A percentile compares a stretch with the other conserved stretches of the same genome.
phyloP scores from a whole-genome alignment of 2,797 vertebrate species.

The Lepilemur ruficaudatus region DNA sequence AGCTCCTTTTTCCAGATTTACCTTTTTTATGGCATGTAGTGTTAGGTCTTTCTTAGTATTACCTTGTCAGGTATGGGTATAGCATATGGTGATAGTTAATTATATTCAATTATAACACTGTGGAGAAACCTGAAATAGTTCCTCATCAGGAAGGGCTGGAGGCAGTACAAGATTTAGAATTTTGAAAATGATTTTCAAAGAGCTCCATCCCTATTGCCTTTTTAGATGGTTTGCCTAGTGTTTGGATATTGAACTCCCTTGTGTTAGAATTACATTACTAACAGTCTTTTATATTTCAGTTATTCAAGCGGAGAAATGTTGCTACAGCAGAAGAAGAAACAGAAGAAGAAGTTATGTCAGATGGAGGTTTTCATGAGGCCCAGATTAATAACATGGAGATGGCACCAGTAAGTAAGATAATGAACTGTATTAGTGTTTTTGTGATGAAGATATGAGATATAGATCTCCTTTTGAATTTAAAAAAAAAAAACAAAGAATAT shows the following conservation, averaged over 20 bases:
- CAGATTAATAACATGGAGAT: conserved; percentile 98
- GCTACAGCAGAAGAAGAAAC: conserved; percentile 93
- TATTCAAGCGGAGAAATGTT: conserved; percentile 98
- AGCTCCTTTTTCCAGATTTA: not conserved
- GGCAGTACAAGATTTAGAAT: not conserved
- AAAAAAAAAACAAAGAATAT: not conserved
- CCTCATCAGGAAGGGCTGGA: not conserved
- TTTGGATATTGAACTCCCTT: not conserved
- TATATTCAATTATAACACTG: not conserved
- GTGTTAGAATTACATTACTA: conserved; percentile 19
- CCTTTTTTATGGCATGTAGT: not conserved
- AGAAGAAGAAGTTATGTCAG: conserved; percentile 97
- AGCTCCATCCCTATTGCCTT: not conserved
- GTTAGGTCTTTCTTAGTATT: not conserved
- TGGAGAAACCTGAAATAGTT: not conserved
- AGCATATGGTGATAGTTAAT: not conserved
- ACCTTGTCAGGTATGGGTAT: not conserved
- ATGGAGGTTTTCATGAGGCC: conserved; percentile 96
- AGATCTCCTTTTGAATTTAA: not conserved
- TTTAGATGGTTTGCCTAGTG: not conserved
- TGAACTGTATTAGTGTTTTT: conserved; percentile 32
- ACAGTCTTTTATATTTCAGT: conserved; percentile 81
- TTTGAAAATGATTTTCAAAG: conserved; percentile 30
- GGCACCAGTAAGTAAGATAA: conserved; percentile 87
- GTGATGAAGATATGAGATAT: not conserved